Percentiles rank a stretch among this genome's conserved stretches.
These are phyloP conservation scores for Andrena minutula DNA, from an alignment of 2,888 invertebrate species.

Conservation along the genomic window DNA sequence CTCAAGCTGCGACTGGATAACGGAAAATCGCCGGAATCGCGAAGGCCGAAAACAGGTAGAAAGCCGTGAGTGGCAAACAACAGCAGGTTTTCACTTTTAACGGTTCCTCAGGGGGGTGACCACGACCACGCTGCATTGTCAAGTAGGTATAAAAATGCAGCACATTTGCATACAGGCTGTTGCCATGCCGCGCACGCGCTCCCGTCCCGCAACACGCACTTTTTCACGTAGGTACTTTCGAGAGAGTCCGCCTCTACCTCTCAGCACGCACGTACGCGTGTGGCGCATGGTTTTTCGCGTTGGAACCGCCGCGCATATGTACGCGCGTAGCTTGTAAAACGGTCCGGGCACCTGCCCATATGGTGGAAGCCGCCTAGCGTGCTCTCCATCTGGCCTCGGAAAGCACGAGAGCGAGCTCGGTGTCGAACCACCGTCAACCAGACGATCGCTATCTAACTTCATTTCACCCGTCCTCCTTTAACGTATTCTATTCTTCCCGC, in stretches of 20 bases:
- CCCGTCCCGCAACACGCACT: slow-evolving; percentile 60
- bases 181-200: slow-evolving; percentile 73
- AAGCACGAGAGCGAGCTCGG: slow-evolving; percentile 44
- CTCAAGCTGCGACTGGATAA: background rate
- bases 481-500: slow-evolving; percentile 38
- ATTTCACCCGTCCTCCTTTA: slow-evolving; percentile 38
- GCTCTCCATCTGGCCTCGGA: slow-evolving; percentile 79
- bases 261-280: background rate
- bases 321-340: slow-evolving; percentile 58
- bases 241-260: background rate
- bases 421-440: slow-evolving; percentile 50
- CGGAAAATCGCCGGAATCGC: background rate
- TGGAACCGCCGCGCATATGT: slow-evolving; percentile 20
- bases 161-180: slow-evolving; percentile 83
- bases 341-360: slow-evolving; percentile 82
- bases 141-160: slow-evolving; percentile 81
- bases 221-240: slow-evolving; percentile 49
- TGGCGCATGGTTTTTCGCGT: slow-evolving; percentile 6
- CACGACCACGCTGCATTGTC: slow-evolving; percentile 73
- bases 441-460: slow-evolving; percentile 55
- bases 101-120: slow-evolving; percentile 79
- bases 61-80: slow-evolving; percentile 19
- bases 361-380: slow-evolving; percentile 70
- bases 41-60: slow-evolving; percentile 46
- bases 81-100: slow-evolving; percentile 83